These are phyloP conservation scores for Mycteria americana DNA, from an alignment of 2,797 vertebrate species.

Conservation along the genomic window DNA sequence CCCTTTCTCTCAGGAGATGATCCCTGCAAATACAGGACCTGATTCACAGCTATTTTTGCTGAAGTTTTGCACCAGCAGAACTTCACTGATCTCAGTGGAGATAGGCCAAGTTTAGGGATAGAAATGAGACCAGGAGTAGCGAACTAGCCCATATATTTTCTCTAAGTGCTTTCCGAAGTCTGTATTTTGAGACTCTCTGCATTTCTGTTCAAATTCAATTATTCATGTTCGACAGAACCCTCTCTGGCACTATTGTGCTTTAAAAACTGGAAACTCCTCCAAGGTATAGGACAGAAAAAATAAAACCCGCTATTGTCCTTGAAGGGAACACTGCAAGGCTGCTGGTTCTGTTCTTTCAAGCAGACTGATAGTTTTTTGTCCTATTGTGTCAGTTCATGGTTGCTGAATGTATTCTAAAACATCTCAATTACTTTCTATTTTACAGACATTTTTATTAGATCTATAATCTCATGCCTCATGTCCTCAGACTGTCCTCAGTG, in stretches of 20 bases:
- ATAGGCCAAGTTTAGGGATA: background rate
- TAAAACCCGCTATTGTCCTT: background rate
- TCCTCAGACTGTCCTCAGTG: conserved; percentile 13
- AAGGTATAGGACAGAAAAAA: conserved; percentile 14
- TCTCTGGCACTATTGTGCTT: background rate
- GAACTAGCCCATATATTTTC: background rate
- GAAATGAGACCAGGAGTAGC: background rate
- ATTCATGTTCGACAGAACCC: conserved; percentile 22
- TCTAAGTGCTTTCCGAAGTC: background rate
- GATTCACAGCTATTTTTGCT: background rate
- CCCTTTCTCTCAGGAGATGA: background rate
- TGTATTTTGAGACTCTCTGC: background rate
- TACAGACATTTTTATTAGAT: conserved; percentile 52
- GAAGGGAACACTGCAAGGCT: conserved; percentile 7
- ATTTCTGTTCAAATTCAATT: conserved; percentile 27
- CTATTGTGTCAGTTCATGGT: background rate
- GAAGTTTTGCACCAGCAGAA: background rate
- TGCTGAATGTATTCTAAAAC: conserved; percentile 41
- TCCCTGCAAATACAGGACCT: background rate
- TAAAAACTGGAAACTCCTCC: conserved; percentile 35
- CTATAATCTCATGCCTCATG: conserved; percentile 51
- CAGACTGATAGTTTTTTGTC: conserved; percentile 1
- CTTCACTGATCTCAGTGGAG: background rate
- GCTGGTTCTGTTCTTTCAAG: conserved; percentile 20
- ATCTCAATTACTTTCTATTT: conserved; percentile 53